Evolutionary conservation across 2,113 vertebrate genomes (phyloP), one percentile per base, ranked within the genome.

Genomic region (Phrynosoma platyrhinos): DNA sequence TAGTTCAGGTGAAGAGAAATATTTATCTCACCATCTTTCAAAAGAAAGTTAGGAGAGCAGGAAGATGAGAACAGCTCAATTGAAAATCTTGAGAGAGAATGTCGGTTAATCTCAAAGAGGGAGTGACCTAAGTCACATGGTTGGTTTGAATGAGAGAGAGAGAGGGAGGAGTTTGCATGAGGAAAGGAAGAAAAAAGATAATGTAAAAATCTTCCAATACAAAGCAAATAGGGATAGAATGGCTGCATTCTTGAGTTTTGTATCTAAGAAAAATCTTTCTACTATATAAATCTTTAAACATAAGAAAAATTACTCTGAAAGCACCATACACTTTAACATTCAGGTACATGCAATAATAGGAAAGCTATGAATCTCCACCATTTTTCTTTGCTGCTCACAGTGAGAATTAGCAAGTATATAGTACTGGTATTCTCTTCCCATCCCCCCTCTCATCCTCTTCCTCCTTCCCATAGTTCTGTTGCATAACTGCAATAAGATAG

Each of bases 361-460:
- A 23, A 91, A 55, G 53, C 88, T 83, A 77, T 77, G 58, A 75
- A 84, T 76, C 18, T 69, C 42, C 83, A 77, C 81, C 47, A 92
- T 82, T 78, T 79, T 82, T 62, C 47, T 74, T 64, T 90, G 9
- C 4, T 74, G 90, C 52, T 85, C 69, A 75, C 81, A 79, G 66
- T 42, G 79, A 86, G n/a, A 87, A 71, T 53, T 83, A 92, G 83
- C 8, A 90, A 90, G 87, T 9, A 21, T 36, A 23, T 20, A 75
- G 53, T 9, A 20, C 27, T 58, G 47, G 8, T 86, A 86, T 79
- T 89, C 90, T 18, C 9, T 10, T 21, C 16, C 13, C 64, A 32
- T 32, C 21, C 30, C 8, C 7, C 14, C 40, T 62, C 58, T 40
- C 7, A 20, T 80, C 30, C 20, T 18, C 9, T 5, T 13, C 13